Conservation (phyloP, 1,140 invertebrate genomes). For the Drosophila tristis region DNA sequence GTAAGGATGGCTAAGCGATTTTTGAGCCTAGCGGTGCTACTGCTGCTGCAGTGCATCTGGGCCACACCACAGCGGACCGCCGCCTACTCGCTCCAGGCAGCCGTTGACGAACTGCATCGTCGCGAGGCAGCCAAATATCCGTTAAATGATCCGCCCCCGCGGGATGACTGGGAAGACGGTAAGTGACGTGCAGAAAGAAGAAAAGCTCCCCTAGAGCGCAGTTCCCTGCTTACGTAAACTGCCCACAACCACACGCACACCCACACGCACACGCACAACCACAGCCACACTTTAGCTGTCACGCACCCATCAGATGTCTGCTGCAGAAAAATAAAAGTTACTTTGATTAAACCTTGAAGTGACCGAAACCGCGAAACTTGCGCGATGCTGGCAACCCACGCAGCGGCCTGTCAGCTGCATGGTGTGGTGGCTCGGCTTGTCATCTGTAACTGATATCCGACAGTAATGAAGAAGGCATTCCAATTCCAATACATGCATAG, state of each 20-base stretch:
- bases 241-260: no score
- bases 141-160: slow-evolving; percentile 67
- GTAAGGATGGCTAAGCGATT: slow-evolving; percentile 43
- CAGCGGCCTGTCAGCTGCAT: slow-evolving; percentile 54
- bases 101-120: slow-evolving; percentile 79
- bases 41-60: slow-evolving; percentile 36
- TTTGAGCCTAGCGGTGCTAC: slow-evolving; percentile 19
- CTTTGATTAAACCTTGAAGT: not conserved
- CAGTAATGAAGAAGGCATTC: not conserved
- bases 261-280: no score
- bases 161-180: slow-evolving; percentile 83
- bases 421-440: slow-evolving; percentile 4
- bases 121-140: slow-evolving; percentile 81
- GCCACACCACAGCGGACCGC: slow-evolving; percentile 65
- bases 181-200: slow-evolving; percentile 32
- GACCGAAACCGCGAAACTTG: slow-evolving; percentile 4
- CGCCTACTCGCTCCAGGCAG: slow-evolving; percentile 78
- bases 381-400: not conserved
- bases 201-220: not conserved
- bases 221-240: no score
- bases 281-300: no score
- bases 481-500: not conserved
- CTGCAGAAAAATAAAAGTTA: no score
- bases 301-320: no score
- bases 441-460: slow-evolving; percentile 46